These are phyloP conservation scores for Anoplius nigerrimus DNA, from an alignment of 2,888 invertebrate genomes.

Conservation along the genomic window DNA sequence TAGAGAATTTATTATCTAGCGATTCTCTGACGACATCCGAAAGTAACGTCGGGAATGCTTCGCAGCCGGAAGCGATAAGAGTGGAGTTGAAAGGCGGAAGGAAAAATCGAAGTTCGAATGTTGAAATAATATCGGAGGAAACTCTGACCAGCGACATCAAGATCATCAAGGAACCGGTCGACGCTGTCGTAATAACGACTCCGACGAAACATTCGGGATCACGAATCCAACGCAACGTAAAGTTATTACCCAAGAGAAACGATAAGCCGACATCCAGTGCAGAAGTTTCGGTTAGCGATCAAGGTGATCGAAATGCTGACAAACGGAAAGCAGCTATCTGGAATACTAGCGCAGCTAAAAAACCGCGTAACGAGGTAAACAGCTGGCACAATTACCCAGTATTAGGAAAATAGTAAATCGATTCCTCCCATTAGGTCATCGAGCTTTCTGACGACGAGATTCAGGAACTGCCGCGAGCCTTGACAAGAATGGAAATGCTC, in stretches of 20 bases:
- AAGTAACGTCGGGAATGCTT: not conserved
- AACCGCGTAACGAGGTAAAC: conserved; percentile 57
- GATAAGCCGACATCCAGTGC: conserved; percentile 47
- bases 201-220: conserved; percentile 62
- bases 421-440: conserved; percentile 60
- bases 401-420: not conserved
- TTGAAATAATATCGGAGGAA: conserved; percentile 69
- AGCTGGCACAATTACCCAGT: not conserved
- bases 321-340: not conserved
- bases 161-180: conserved; percentile 52
- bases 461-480: conserved; percentile 63
- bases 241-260: conserved; percentile 66
- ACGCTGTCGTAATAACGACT: conserved; percentile 18
- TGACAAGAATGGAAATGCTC: conserved; percentile 68
- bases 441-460: conserved; percentile 72
- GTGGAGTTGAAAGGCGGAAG: too few relatives aligned
- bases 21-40: not conserved
- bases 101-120: conserved; percentile 39
- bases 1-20: conserved; percentile 24
- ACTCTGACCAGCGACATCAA: conserved; percentile 63
- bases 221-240: conserved; percentile 70
- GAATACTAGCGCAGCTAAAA: conserved; percentile 38
- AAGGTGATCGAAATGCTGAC: not conserved
- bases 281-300: conserved; percentile 41
- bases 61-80: not conserved